Evolutionary conservation across 1,140 invertebrate species (phyloP).

Genomic region (Dysdera silvatica): DNA sequence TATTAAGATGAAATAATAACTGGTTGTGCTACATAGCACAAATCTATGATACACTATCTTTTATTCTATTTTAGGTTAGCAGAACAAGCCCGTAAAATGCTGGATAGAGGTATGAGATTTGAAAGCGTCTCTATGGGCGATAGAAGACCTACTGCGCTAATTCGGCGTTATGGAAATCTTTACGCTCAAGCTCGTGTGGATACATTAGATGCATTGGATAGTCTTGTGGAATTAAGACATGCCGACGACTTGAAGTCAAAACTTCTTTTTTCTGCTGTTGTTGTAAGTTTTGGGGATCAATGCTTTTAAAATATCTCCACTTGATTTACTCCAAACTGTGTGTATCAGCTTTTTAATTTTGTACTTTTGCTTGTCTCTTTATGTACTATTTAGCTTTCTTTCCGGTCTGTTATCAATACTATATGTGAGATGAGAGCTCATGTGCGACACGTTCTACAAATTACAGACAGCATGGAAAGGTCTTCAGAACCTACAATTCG

Average conservation of each 20-base stretch:
- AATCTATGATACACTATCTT: too few species aligned
- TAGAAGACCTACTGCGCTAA: conserved; percentile 48
- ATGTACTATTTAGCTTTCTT: conserved; percentile 49
- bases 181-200: conserved; percentile 73
- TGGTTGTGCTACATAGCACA: too few species aligned
- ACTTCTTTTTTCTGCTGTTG: conserved; percentile 85
- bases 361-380: background rate
- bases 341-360: background rate
- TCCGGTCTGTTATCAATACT: conserved; percentile 50
- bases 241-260: conserved; percentile 81
- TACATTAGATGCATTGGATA: conserved; percentile 70
- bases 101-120: conserved; percentile 21
- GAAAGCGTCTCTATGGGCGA: conserved; percentile 27
- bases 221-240: conserved; percentile 63
- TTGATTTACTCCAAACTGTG: background rate
- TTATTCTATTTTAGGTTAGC: conserved; percentile 5
- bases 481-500: conserved; percentile 35
- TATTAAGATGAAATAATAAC: too few species aligned
- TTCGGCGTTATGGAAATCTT: conserved; percentile 68
- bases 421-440: conserved; percentile 49
- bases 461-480: conserved; percentile 23
- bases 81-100: conserved; percentile 24
- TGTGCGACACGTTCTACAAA: conserved; percentile 48
- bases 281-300: conserved; percentile 59
- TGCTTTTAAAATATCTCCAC: background rate